phyloP scores from a whole-genome alignment of 2,888 invertebrate species.

The Eupithecia vulgata region DNA sequence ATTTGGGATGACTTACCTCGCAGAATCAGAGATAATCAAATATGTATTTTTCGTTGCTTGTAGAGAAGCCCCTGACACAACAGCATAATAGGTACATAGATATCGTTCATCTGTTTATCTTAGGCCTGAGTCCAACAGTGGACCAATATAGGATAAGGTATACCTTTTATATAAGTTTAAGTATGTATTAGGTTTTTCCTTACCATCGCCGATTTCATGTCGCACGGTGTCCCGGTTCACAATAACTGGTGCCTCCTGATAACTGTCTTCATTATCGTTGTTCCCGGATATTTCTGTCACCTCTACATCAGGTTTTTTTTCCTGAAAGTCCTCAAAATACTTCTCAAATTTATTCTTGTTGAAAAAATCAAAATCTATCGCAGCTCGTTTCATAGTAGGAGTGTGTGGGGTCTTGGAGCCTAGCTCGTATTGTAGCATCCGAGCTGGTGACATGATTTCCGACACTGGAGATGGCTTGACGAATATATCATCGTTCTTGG shows the following conservation, averaged over 20 bases:
- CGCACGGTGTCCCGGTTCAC: slow-evolving; percentile 71
- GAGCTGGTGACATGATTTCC: slow-evolving; percentile 77
- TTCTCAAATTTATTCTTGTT: slow-evolving; percentile 69
- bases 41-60: neutral
- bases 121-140: too few species aligned
- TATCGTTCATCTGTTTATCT: neutral
- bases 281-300: slow-evolving; percentile 27
- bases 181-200: slow-evolving; percentile 48
- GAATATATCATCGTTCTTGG: slow-evolving; percentile 67
- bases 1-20: neutral
- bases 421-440: slow-evolving; percentile 76
- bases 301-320: slow-evolving; percentile 36
- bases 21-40: neutral
- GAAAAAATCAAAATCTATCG: slow-evolving; percentile 75
- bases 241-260: slow-evolving; percentile 69
- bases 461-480: slow-evolving; percentile 71
- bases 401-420: slow-evolving; percentile 61
- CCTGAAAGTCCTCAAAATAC: slow-evolving; percentile 57
- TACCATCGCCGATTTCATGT: slow-evolving; percentile 78
- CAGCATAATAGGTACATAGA: neutral
- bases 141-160: neutral
- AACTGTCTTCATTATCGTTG: slow-evolving; percentile 26
- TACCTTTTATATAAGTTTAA: neutral
- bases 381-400: slow-evolving; percentile 78
- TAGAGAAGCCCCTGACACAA: neutral